Conservation (phyloP, 2,888 invertebrate genomes). For the Carterocephalus palaemon region DNA sequence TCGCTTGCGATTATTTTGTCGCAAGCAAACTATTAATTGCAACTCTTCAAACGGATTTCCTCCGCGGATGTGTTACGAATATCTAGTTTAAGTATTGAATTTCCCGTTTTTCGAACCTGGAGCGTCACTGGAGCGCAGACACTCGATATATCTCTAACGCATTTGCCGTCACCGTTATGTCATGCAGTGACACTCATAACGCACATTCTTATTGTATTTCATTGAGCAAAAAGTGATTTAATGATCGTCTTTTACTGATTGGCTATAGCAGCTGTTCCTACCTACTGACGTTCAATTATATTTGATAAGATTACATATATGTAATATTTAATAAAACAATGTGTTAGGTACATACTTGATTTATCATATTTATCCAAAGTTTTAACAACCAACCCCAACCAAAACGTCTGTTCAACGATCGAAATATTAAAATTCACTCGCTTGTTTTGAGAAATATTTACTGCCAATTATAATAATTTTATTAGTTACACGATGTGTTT, state of each 20-base stretch:
- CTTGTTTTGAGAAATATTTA: too few relatives aligned
- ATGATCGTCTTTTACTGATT: slow-evolving; percentile 13
- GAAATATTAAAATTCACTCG: too few relatives aligned
- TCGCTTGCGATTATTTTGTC: slow-evolving; percentile 40
- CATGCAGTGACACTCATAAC: slow-evolving; percentile 17
- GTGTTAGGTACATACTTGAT: too few relatives aligned
- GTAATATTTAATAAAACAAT: too few relatives aligned
- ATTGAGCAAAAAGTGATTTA: slow-evolving; percentile 19
- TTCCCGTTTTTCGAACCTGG: slow-evolving; percentile 19
- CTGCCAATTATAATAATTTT: too few relatives aligned
- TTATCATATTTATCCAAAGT: too few relatives aligned
- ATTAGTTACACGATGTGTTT: too few relatives aligned
- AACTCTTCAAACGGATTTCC: slow-evolving; percentile 28
- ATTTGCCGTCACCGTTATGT: slow-evolving; percentile 18
- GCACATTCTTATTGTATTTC: slow-evolving; percentile 24
- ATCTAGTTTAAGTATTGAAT: slow-evolving; percentile 21
- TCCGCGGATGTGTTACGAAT: slow-evolving; percentile 31
- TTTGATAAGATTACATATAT: too few relatives aligned
- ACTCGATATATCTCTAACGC: slow-evolving; percentile 18
- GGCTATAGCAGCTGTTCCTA: too few relatives aligned
- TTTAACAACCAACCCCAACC: too few relatives aligned
- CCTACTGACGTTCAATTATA: too few relatives aligned
- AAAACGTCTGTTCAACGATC: too few relatives aligned
- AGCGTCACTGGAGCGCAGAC: slow-evolving; percentile 30
- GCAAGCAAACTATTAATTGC: slow-evolving; percentile 34